A percentile compares a stretch with the other conserved stretches of the same genome.
These are phyloP conservation scores for Pheosia tremula DNA, from an alignment of 2,888 invertebrate species.

Conservation along the genomic window DNA sequence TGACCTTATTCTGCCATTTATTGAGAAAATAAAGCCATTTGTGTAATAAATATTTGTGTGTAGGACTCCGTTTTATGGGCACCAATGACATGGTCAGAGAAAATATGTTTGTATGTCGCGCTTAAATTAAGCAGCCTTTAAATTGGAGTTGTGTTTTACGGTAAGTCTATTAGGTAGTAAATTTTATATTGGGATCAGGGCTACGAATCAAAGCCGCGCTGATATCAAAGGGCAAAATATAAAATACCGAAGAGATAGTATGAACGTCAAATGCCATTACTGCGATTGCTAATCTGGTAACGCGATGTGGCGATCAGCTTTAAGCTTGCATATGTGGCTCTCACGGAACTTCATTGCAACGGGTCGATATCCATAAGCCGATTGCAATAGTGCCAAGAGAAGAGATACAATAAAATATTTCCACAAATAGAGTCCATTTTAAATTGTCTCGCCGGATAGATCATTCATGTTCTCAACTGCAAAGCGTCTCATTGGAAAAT, in stretches of 20 bases:
- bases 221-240: not conserved
- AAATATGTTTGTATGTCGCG: not conserved
- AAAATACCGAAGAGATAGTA: not conserved
- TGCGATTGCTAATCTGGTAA: not conserved
- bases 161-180: too few species aligned
- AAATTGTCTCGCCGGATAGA: conserved; percentile 10
- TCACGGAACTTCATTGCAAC: not conserved
- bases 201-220: not conserved
- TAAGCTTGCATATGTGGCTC: not conserved
- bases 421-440: not conserved
- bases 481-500: conserved; percentile 27
- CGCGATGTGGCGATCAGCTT: not conserved
- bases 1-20: conserved; percentile 43
- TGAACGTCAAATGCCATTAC: not conserved
- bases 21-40: conserved; percentile 16
- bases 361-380: not conserved
- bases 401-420: not conserved
- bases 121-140: too few species aligned
- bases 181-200: too few species aligned
- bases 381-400: not conserved
- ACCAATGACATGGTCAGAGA: not conserved
- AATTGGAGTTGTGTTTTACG: too few species aligned
- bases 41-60: conserved; percentile 4
- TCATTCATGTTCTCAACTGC: conserved; percentile 25
- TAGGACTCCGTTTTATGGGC: not conserved